Conservation (phyloP, 2,113 vertebrate species). For the Zosterops pallidus region DNA sequence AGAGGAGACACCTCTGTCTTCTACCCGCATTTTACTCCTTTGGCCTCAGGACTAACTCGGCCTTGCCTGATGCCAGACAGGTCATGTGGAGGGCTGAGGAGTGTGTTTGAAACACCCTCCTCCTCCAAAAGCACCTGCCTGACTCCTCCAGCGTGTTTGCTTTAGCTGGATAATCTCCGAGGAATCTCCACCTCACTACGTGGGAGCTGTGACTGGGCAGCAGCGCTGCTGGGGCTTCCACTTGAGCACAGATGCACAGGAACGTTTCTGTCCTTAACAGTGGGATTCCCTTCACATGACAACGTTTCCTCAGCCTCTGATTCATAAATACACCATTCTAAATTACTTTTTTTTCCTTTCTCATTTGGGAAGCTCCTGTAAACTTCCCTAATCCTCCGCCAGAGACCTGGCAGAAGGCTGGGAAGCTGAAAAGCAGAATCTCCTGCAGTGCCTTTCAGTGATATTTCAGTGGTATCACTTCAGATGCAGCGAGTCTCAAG, state of each 20-base stretch:
- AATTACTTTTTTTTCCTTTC: neutral
- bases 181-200: neutral
- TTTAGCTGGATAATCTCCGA: neutral
- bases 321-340: neutral
- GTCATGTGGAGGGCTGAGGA: neutral
- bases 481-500: neutral
- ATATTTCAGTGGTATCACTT: neutral
- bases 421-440: neutral
- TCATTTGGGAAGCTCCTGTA: neutral
- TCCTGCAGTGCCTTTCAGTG: neutral
- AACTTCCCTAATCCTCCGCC: neutral
- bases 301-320: neutral
- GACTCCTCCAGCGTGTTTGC: neutral
- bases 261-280: neutral
- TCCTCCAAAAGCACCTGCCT: neutral
- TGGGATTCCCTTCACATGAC: neutral
- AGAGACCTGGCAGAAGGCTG: neutral
- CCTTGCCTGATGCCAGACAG: neutral
- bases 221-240: accelerated
- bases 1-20: neutral
- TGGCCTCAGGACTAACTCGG: neutral
- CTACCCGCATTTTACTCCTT: neutral
- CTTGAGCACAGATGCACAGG: neutral
- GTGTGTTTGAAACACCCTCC: neutral
- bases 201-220: neutral